phyloP scores from a whole-genome alignment of 2,888 invertebrate genomes.

The Serripes groenlandicus region DNA sequence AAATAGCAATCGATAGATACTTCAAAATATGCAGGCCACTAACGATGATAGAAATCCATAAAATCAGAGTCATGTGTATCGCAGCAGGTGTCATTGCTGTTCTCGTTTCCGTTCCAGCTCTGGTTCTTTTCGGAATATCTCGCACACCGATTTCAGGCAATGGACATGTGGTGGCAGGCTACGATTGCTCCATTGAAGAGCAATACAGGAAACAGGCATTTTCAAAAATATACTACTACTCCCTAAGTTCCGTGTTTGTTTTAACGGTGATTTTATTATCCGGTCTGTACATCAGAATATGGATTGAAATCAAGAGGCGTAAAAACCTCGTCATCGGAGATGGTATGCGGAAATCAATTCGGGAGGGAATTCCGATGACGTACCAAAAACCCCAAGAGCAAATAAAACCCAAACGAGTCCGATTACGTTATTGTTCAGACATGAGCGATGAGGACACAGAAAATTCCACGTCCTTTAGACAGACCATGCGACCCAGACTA shows the following conservation, averaged over 20 bases:
- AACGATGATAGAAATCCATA: conserved; percentile 72
- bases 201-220: conserved; percentile 69
- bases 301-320: conserved; percentile 67
- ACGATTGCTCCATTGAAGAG: conserved; percentile 78
- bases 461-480: conserved; percentile 10
- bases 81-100: conserved; percentile 72
- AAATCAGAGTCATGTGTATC: conserved; percentile 75
- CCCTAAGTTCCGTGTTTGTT: conserved; percentile 73
- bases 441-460: conserved; percentile 70
- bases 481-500: conserved; percentile 46
- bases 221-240: conserved; percentile 70
- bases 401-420: conserved; percentile 44
- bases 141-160: conserved; percentile 64
- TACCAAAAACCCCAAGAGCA: conserved; percentile 16
- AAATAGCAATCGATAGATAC: conserved; percentile 81
- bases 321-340: conserved; percentile 63
- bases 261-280: conserved; percentile 72
- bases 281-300: conserved; percentile 74
- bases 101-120: conserved; percentile 72
- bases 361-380: conserved; percentile 39
- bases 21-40: conserved; percentile 80
- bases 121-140: conserved; percentile 75
- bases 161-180: conserved; percentile 61
- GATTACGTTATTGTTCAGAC: conserved; percentile 71
- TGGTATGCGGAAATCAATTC: conserved; percentile 36